Evolutionary conservation across 1,140 invertebrate genomes (phyloP).

Genomic region (Cotesia typhae): DNA sequence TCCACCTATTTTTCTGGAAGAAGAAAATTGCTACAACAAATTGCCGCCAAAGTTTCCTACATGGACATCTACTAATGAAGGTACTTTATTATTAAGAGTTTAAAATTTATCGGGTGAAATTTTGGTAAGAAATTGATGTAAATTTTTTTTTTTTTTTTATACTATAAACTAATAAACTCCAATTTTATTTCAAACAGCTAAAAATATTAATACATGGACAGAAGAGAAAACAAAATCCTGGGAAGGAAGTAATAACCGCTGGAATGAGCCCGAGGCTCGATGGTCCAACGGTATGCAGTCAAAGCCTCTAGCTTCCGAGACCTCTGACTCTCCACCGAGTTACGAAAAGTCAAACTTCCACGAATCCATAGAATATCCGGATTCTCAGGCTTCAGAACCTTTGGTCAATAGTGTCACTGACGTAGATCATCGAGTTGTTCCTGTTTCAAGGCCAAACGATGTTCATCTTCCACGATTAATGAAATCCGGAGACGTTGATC

Average conservation of each 20-base stretch:
- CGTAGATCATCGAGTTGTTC: constrained; percentile 69
- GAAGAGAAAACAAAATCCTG: constrained; percentile 44
- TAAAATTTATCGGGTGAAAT: too few species aligned
- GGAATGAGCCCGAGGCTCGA: constrained; percentile 53
- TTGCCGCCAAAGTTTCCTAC: constrained; percentile 66
- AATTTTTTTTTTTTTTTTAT: too few species aligned
- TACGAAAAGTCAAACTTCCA: constrained; percentile 70
- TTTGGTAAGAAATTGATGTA: too few species aligned
- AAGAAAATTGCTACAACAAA: constrained; percentile 64
- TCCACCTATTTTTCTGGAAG: constrained; percentile 65
- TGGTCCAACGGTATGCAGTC: constrained; percentile 51
- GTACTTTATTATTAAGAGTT: constrained; percentile 8
- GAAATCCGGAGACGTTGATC: constrained; percentile 75
- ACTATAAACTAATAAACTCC: constrained; percentile 41
- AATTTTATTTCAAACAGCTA: constrained; percentile 55
- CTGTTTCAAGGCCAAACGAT: constrained; percentile 56
- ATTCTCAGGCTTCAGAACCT: constrained; percentile 60
- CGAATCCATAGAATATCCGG: constrained; percentile 70
- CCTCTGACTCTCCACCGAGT: constrained; percentile 73
- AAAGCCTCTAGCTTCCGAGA: constrained; percentile 62
- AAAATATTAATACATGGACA: constrained; percentile 52
- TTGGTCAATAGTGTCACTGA: constrained; percentile 64
- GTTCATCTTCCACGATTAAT: constrained; percentile 56
- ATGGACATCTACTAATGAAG: constrained; percentile 60
- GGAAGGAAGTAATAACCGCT: constrained; percentile 57